Conservation (phyloP, 2,888 invertebrate genomes). For the Sepioteuthis lessoniana region DNA sequence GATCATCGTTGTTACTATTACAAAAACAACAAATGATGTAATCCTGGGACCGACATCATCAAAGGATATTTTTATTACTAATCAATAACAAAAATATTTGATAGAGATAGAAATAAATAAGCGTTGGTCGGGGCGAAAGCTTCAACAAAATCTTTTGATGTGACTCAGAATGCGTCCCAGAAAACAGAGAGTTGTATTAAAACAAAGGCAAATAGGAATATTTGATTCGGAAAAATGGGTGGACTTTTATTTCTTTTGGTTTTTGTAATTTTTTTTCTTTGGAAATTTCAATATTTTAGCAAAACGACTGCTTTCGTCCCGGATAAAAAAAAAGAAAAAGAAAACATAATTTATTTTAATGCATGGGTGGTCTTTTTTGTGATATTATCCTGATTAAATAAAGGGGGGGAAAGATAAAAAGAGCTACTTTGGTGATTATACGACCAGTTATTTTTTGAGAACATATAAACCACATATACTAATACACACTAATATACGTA, state of each 20-base stretch:
- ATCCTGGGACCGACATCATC: neutral
- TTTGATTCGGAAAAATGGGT: neutral
- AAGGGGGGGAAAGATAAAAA: neutral
- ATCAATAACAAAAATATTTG: neutral
- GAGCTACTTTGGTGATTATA: too few species aligned
- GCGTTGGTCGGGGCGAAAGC: neutral
- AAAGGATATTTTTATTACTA: neutral
- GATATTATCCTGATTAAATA: neutral
- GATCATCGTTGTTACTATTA: neutral
- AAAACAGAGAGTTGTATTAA: neutral
- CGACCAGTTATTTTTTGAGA: too few species aligned
- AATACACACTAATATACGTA: too few species aligned
- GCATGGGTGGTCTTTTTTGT: neutral
- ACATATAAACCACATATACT: too few species aligned
- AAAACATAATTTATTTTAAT: neutral
- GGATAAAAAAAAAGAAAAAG: neutral
- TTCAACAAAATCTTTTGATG: neutral
- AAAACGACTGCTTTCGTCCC: constrained; percentile 16
- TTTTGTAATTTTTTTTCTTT: neutral
- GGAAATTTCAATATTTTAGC: neutral
- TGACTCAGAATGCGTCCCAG: neutral
- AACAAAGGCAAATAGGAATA: neutral
- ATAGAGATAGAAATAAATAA: neutral
- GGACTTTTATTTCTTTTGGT: neutral
- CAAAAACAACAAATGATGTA: neutral